Conservation (phyloP, 2,888 invertebrate species). For the Xestia sexstrigata region DNA sequence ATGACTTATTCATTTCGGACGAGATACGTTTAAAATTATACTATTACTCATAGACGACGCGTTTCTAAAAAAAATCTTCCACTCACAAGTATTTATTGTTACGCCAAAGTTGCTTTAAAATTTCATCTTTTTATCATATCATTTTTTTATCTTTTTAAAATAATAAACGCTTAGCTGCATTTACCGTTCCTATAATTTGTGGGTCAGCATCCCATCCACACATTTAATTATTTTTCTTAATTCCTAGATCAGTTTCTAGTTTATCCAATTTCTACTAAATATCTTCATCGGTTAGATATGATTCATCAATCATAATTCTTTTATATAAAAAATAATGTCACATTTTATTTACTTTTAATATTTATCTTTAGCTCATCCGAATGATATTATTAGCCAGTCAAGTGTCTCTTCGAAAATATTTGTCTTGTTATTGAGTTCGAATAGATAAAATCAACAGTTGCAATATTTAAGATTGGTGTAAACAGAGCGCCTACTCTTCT, state of each 20-base stretch:
- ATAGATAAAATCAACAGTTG: background rate
- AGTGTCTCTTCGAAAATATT: conserved; percentile 13
- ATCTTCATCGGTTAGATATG: background rate
- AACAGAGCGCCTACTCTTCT: background rate
- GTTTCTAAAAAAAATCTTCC: background rate
- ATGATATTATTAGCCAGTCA: background rate
- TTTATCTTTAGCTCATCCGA: conserved; percentile 7
- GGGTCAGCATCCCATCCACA: too few species aligned
- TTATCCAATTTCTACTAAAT: background rate
- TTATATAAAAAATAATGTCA: background rate
- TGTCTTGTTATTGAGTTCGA: conserved; percentile 8
- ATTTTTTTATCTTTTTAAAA: too few species aligned
- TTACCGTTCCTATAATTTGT: background rate
- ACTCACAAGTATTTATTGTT: background rate
- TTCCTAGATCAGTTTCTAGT: background rate
- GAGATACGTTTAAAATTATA: background rate
- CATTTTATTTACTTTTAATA: conserved; percentile 17
- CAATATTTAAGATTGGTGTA: background rate
- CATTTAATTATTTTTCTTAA: background rate
- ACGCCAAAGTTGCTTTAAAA: background rate
- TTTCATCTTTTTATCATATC: too few species aligned
- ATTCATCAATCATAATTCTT: background rate
- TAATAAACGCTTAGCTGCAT: conserved; percentile 2
- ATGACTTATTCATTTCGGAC: background rate
- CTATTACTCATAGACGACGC: background rate